phyloP scores from a whole-genome alignment of 1,140 invertebrate species.

The Pomacea maculata region DNA sequence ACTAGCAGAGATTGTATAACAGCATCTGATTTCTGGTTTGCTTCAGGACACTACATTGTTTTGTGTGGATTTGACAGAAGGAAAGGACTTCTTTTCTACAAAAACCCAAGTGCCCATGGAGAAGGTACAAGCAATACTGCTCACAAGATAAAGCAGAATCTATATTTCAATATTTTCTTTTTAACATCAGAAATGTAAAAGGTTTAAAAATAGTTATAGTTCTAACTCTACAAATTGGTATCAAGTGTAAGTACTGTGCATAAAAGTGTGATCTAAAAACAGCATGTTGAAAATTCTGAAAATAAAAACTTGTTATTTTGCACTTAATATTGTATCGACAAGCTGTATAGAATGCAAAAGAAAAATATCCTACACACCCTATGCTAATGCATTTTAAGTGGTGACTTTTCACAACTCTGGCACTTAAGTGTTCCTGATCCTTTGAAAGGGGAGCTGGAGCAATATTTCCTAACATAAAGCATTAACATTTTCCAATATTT shows the following conservation, averaged over 20 bases:
- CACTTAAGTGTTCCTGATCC: too few relatives aligned
- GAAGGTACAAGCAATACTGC: conserved; percentile 30
- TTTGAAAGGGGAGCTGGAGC: too few relatives aligned
- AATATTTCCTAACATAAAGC: too few relatives aligned
- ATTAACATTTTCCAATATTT: too few relatives aligned
- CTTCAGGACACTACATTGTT: conserved; percentile 50
- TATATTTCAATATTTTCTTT: not conserved
- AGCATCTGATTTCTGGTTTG: not conserved
- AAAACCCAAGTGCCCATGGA: conserved; percentile 35
- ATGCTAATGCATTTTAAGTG: too few relatives aligned
- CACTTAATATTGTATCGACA: not conserved
- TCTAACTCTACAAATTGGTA: not conserved
- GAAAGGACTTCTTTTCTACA: conserved; percentile 45
- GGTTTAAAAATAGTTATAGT: not conserved
- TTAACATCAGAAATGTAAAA: too few relatives aligned
- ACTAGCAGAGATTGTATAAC: too few relatives aligned
- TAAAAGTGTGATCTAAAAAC: not conserved
- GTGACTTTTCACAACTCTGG: too few relatives aligned
- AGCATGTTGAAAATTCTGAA: not conserved
- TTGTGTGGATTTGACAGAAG: conserved; percentile 46
- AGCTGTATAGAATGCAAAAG: too few relatives aligned
- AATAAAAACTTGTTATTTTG: not conserved
- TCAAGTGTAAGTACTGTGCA: not conserved
- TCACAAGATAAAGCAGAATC: not conserved
- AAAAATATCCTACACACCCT: too few relatives aligned